These are phyloP conservation scores for Epistrophe grossulariae DNA, from an alignment of 2,888 invertebrate species.

Conservation along the genomic window DNA sequence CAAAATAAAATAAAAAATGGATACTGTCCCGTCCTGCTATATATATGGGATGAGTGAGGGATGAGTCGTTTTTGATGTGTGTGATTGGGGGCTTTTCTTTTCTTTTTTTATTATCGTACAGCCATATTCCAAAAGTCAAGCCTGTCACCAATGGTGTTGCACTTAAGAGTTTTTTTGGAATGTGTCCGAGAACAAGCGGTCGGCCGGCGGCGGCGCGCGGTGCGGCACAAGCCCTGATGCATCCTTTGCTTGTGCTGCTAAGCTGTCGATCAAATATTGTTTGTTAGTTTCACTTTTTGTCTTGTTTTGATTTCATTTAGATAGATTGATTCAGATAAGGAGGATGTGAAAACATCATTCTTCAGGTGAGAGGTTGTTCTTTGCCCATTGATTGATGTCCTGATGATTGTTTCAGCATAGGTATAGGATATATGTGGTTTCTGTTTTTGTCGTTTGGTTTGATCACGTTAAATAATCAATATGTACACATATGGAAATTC, in stretches of 20 bases:
- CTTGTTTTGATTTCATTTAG: constrained; percentile 43
- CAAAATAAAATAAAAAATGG: constrained; percentile 16
- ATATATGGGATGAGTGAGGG: no score
- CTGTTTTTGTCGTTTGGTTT: constrained; percentile 20
- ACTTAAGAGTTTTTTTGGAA: constrained; percentile 19
- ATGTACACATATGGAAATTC: not conserved
- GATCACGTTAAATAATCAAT: constrained; percentile 28
- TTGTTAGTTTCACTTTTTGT: constrained; percentile 34
- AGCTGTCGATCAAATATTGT: constrained; percentile 58
- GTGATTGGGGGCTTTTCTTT: not conserved
- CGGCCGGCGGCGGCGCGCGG: not conserved
- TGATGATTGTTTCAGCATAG: constrained; percentile 45
- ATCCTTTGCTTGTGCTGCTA: constrained; percentile 26
- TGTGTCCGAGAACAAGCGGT: not conserved
- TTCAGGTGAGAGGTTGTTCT: constrained; percentile 41
- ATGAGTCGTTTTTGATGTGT: not conserved
- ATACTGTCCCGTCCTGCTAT: no score
- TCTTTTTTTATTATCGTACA: not conserved
- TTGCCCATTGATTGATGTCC: constrained; percentile 14
- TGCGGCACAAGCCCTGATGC: not conserved
- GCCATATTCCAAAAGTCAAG: not conserved
- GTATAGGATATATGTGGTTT: no score
- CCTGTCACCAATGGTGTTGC: constrained; percentile 34
- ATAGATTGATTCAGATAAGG: constrained; percentile 47
- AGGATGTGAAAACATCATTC: constrained; percentile 32